Evolutionary conservation across 92 coral and sea anemone genomes (phyloP).

Genomic region (Siderastrea siderea): DNA sequence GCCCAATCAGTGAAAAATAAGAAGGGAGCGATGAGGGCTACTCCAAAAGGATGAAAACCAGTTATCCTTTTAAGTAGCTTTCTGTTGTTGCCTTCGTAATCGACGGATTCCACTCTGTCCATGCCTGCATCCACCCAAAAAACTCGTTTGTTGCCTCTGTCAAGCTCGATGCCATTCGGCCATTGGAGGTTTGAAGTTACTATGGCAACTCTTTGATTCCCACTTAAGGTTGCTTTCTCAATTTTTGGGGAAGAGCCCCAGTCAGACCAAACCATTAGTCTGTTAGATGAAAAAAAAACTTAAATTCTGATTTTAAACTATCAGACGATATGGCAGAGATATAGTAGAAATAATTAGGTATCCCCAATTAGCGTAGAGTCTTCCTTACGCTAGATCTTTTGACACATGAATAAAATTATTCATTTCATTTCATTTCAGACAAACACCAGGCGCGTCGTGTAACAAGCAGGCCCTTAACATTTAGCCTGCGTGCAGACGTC

Average conservation of each 20-base stretch:
- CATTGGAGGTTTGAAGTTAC: conserved; percentile 44
- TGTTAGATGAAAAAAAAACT: background rate
- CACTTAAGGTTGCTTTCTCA: conserved; percentile 68
- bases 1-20: conserved; percentile 75
- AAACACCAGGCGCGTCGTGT: too few relatives aligned
- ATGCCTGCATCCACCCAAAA: conserved; percentile 74
- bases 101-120: conserved; percentile 67
- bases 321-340: too few relatives aligned
- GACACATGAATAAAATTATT: too few relatives aligned
- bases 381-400: too few relatives aligned
- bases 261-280: conserved; percentile 78
- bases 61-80: conserved; percentile 3
- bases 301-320: too few relatives aligned
- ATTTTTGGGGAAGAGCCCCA: conserved; percentile 71
- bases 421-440: too few relatives aligned
- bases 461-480: too few relatives aligned
- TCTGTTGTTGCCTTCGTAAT: conserved; percentile 59
- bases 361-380: too few relatives aligned
- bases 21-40: conserved; percentile 46
- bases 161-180: conserved; percentile 74
- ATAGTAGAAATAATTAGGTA: too few relatives aligned
- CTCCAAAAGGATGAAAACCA: conserved; percentile 57
- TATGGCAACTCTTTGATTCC: conserved; percentile 55
- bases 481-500: too few relatives aligned
- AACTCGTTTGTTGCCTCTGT: conserved; percentile 40